phyloP scores from a whole-genome alignment of 2,113 vertebrate genomes.

The Tenebrosternarchus preto region DNA sequence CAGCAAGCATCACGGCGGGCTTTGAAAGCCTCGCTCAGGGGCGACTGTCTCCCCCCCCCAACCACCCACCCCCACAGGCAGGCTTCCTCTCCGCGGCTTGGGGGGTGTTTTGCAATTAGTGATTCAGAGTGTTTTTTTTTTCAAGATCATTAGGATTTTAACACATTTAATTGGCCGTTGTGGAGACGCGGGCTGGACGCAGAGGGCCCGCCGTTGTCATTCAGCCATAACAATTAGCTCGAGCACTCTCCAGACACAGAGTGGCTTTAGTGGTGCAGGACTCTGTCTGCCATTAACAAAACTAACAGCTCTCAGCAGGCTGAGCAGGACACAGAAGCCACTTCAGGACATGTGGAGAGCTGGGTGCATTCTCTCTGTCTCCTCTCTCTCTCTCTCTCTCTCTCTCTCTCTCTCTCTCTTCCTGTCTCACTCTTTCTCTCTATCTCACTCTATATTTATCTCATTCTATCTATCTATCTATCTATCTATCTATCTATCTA shows the following conservation, averaged over 20 bases:
- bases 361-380: too few species aligned
- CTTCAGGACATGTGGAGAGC: too few species aligned
- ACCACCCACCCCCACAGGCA: neutral
- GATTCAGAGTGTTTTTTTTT: constrained; percentile 69
- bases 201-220: constrained; percentile 45
- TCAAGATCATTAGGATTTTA: constrained; percentile 64
- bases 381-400: constrained; percentile 10
- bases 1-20: constrained; percentile 58
- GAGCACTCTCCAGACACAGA: constrained; percentile 36
- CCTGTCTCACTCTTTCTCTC: too few species aligned
- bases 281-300: constrained; percentile 45
- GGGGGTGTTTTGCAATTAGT: constrained; percentile 60
- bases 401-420: constrained; percentile 4
- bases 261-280: constrained; percentile 16
- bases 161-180: constrained; percentile 57
- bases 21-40: constrained; percentile 51
- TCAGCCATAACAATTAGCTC: constrained; percentile 49
- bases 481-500: too few species aligned
- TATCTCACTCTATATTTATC: too few species aligned
- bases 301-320: constrained; percentile 15
- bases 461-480: too few species aligned
- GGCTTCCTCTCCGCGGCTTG: constrained; percentile 37
- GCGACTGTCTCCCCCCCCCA: constrained; percentile 29
- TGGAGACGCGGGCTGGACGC: constrained; percentile 36
- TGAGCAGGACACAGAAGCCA: constrained; percentile 4